Evolutionary conservation across 2,113 vertebrate species (phyloP).

Genomic region (Gadus macrocephalus): DNA sequence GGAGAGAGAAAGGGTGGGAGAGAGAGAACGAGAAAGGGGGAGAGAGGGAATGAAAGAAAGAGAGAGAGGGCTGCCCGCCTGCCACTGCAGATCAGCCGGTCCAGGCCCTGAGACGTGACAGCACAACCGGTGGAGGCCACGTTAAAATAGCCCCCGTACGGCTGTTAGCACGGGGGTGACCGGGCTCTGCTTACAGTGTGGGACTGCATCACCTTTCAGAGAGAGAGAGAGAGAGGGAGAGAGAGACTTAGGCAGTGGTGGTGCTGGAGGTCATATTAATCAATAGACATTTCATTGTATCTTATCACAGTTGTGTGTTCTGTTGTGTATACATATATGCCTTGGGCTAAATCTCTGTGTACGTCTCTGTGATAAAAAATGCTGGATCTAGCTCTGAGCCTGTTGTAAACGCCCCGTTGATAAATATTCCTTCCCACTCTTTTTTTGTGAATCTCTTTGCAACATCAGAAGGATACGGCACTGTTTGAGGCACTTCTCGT

Average conservation of each 20-base stretch:
- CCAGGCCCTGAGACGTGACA: conserved; percentile 66
- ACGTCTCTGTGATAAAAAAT: no score
- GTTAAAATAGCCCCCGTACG: conserved; percentile 69
- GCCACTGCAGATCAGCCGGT: conserved; percentile 49
- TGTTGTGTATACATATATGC: no score
- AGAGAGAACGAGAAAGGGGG: not conserved
- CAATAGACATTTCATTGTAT: no score
- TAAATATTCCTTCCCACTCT: no score
- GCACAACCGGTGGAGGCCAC: conserved; percentile 55
- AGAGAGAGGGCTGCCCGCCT: conserved; percentile 26
- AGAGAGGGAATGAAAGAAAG: not conserved
- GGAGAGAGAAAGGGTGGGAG: conserved; percentile 12
- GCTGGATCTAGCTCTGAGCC: no score
- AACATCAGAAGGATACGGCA: no score
- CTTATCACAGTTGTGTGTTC: no score
- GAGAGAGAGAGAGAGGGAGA: not conserved
- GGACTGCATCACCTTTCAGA: conserved; percentile 57
- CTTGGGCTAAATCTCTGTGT: no score
- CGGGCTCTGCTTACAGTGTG: conserved; percentile 57
- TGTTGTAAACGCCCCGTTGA: no score
- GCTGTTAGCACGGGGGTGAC: conserved; percentile 49
- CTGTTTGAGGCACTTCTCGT: no score
- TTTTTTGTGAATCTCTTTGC: no score
- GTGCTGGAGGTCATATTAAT: no score
- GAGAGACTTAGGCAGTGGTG: not conserved